These are phyloP conservation scores for Campylomormyrus numenius DNA, from an alignment of 2,113 vertebrate genomes.

Conservation along the genomic window DNA sequence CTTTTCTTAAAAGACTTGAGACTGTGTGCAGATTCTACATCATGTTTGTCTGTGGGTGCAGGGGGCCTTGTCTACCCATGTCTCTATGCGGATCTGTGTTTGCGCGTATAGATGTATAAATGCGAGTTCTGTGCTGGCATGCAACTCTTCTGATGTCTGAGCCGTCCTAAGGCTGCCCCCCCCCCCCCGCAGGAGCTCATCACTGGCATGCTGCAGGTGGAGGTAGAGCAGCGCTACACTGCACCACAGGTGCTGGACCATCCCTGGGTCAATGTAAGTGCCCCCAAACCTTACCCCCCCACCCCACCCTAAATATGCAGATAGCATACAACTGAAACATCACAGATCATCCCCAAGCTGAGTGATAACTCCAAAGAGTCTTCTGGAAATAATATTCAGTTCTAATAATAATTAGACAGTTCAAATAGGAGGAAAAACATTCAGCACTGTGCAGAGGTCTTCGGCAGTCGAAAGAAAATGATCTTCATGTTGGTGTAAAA, in stretches of 20 bases:
- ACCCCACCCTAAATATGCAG: neutral
- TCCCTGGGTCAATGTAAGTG: slow-evolving; percentile 93
- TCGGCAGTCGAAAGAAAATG: neutral
- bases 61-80: neutral
- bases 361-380: neutral
- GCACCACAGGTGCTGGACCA: slow-evolving; percentile 88
- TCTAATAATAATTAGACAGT: neutral
- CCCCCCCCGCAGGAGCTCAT: slow-evolving; percentile 77
- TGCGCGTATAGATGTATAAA: neutral
- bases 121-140: neutral
- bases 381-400: neutral
- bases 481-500: neutral
- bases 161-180: neutral
- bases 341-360: neutral
- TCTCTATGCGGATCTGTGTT: neutral
- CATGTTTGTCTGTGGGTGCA: neutral
- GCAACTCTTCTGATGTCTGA: neutral
- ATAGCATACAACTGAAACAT: neutral
- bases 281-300: neutral
- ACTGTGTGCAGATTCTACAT: neutral
- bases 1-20: neutral
- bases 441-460: neutral
- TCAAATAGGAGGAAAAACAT: neutral
- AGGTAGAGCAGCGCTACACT: slow-evolving; percentile 80
- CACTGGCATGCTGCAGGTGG: slow-evolving; percentile 85